These are phyloP conservation scores for Festucalex cinctus DNA, from an alignment of 2,113 vertebrate genomes.

Conservation along the genomic window DNA sequence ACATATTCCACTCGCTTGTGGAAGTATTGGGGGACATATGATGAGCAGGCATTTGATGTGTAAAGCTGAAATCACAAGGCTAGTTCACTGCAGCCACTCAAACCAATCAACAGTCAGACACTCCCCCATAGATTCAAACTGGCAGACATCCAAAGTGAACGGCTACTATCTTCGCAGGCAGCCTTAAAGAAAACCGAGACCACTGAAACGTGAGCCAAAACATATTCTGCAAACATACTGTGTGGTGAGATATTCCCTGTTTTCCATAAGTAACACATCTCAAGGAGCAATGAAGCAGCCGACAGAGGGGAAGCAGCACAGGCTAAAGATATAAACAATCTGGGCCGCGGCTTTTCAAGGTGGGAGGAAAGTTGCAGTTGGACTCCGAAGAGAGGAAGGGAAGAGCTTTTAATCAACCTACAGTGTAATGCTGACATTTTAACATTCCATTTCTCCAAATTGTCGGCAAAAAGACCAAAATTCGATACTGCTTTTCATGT, in stretches of 20 bases:
- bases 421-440: slow-evolving; percentile 18
- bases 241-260: slow-evolving; percentile 68
- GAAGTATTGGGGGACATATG: slow-evolving; percentile 31
- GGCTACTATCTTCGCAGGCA: slow-evolving; percentile 61
- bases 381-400: slow-evolving; percentile 19
- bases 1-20: slow-evolving; percentile 30
- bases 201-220: slow-evolving; percentile 63
- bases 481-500: slow-evolving; percentile 45
- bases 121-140: slow-evolving; percentile 55
- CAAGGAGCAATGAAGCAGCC: slow-evolving; percentile 56
- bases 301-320: slow-evolving; percentile 45
- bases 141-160: slow-evolving; percentile 60
- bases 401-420: slow-evolving; percentile 23
- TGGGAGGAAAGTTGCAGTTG: slow-evolving; percentile 50
- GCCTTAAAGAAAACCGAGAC: slow-evolving; percentile 57
- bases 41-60: slow-evolving; percentile 31
- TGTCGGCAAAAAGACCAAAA: slow-evolving; percentile 18
- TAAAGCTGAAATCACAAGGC: slow-evolving; percentile 51
- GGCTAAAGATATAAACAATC: slow-evolving; percentile 60
- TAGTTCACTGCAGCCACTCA: slow-evolving; percentile 54
- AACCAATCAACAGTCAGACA: slow-evolving; percentile 57
- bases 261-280: slow-evolving; percentile 67
- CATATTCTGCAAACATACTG: slow-evolving; percentile 57
- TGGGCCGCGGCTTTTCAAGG: slow-evolving; percentile 42
- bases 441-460: slow-evolving; percentile 37